Evolutionary conservation across 2,797 vertebrate genomes (phyloP), one percentile per base, ranked within the genome.

Genomic region (Takifugu rubripes): DNA sequence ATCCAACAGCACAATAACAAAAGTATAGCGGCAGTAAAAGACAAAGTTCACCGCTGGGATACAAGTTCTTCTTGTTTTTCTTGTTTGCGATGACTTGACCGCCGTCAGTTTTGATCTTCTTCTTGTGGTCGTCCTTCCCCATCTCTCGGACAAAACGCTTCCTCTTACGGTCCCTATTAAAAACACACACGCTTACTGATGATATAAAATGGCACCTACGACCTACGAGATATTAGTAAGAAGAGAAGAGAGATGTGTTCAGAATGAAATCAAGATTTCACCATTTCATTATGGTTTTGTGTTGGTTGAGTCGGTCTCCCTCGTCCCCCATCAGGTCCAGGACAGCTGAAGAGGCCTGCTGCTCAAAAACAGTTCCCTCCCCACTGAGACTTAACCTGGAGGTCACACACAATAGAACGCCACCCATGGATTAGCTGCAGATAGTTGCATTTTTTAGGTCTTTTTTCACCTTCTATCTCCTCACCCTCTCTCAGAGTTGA

Each of bases 281-380:
- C 97, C 97, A 99, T 87, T 90, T 97, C 89, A 98, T 91, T 16
- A 94, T 88, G 24, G 77, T 87, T 65, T 90, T 94, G 76, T 87
- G 90, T 72, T 91, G 92, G 70, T 86, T 92, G 49, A 98, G 72
- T 25, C 83, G 86, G 27, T 88, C 84, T 1, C 89, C 86, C 33
- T 98, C 94, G 0, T 99, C 97, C 0, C 96, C 97, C 93, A 99
- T 94, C 58, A 99, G 89, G 79, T 99, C 97, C 53, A 99, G 90
- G 50, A 98, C 84, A 0, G 95, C 96, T 0, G 94, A 85, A 0
- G 94, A 94, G 0, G 92, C 95, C 81, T 97, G 95, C 75, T 95
- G 92, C 60, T 99, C 96, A 0, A 99, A 98, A 17, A 88, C 65
- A 0, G 64, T 94, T 42, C 88, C 85, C 0, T 93, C 91, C 0